Evolutionary conservation across 1,140 invertebrate genomes (phyloP).

Genomic region (Panulirus ornatus): DNA sequence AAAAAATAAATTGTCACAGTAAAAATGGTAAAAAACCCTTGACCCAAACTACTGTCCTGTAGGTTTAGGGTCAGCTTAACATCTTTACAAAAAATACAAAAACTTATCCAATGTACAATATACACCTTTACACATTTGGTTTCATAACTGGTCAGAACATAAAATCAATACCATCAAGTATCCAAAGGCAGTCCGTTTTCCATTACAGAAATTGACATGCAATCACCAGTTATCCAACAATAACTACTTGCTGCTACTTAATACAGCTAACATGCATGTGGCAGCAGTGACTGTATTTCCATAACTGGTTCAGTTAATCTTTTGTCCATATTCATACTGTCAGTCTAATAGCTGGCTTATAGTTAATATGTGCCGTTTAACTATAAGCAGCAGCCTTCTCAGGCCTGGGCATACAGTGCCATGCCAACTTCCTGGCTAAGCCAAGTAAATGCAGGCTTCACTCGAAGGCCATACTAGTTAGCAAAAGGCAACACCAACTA

Average conservation of each 20-base stretch:
- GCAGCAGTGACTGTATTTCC: constrained; percentile 8
- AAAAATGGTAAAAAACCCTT: constrained; percentile 63
- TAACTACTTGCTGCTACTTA: constrained; percentile 35
- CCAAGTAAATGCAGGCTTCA: constrained; percentile 4
- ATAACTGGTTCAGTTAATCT: neutral
- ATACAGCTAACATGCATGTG: constrained; percentile 18
- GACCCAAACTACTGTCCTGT: neutral
- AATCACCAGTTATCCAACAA: constrained; percentile 42
- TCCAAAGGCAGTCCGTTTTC: neutral
- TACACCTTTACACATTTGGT: constrained; percentile 60
- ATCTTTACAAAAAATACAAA: constrained; percentile 69
- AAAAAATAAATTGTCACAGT: constrained; percentile 58
- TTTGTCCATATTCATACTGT: neutral
- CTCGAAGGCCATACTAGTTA: constrained; percentile 38
- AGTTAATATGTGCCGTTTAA: constrained; percentile 15
- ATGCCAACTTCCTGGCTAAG: constrained; percentile 44
- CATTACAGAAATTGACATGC: neutral
- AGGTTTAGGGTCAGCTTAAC: constrained; percentile 30
- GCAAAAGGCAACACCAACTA: constrained; percentile 37
- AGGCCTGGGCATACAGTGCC: neutral
- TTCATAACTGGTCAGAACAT: constrained; percentile 60
- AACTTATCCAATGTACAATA: constrained; percentile 61
- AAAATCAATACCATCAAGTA: constrained; percentile 49
- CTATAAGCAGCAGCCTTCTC: neutral
- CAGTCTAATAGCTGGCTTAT: neutral